These are phyloP conservation scores for Trichomalopsis sarcophagae DNA, from an alignment of 1,140 invertebrate genomes.

Conservation along the genomic window DNA sequence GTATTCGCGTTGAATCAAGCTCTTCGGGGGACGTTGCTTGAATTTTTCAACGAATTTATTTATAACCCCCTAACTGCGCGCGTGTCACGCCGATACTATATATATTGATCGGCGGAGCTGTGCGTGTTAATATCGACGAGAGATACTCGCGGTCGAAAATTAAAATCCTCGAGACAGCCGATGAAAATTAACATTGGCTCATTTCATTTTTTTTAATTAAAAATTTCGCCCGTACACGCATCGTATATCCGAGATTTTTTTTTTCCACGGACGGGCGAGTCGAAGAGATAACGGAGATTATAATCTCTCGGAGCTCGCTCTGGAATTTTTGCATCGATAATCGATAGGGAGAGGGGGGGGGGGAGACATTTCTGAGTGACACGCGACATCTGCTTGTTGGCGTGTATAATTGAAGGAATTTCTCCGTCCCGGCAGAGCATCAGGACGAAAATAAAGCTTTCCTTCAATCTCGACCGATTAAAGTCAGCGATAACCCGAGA, in stretches of 20 bases:
- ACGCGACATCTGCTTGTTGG: conserved; percentile 17
- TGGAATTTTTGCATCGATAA: conserved; percentile 44
- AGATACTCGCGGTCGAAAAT: neutral
- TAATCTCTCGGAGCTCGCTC: neutral
- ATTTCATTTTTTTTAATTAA: too few species aligned
- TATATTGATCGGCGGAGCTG: neutral
- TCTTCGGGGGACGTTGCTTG: neutral
- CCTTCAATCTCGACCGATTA: conserved; percentile 6
- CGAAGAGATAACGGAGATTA: conserved; percentile 32
- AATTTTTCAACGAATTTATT: neutral
- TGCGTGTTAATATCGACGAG: neutral
- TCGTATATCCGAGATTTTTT: too few species aligned
- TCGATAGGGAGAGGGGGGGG: neutral
- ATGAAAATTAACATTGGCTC: too few species aligned
- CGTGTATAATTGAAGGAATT: conserved; percentile 39
- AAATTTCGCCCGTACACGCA: too few species aligned
- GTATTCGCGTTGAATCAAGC: neutral
- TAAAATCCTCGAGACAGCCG: too few species aligned
- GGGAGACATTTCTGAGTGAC: conserved; percentile 4
- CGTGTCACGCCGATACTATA: neutral
- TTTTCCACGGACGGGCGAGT: too few species aligned
- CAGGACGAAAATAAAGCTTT: neutral
- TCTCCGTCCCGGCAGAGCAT: neutral
- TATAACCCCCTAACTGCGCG: neutral
- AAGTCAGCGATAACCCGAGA: conserved; percentile 21